Percentiles rank a stretch among this genome's conserved stretches.
phyloP scores from a whole-genome alignment of 2,113 vertebrate genomes.

The Chamaetylas fuelleborni region DNA sequence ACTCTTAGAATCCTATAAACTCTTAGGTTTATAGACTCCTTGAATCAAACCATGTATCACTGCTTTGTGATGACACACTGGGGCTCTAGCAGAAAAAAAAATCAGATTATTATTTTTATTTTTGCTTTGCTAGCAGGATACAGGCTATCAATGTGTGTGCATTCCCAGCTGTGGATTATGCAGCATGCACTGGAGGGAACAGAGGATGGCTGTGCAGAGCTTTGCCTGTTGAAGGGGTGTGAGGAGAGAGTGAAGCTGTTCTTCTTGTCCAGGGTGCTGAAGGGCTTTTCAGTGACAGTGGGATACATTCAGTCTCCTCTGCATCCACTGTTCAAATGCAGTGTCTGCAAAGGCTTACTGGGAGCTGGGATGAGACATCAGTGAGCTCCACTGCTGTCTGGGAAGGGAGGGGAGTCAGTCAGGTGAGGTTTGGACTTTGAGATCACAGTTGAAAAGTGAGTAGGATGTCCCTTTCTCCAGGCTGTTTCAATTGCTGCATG shows the following conservation, averaged over 20 bases:
- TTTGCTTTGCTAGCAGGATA: background rate
- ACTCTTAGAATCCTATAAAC: background rate
- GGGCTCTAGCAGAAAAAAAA: no score
- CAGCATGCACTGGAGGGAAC: background rate
- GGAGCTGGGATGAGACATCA: background rate
- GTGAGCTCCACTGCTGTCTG: background rate
- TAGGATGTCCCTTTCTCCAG: background rate
- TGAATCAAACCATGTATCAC: background rate
- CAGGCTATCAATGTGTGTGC: background rate
- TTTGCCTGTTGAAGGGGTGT: fast-evolving
- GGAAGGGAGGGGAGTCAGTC: background rate
- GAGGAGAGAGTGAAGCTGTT: background rate
- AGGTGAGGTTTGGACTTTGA: background rate
- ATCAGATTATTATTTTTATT: background rate
- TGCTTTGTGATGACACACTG: background rate
- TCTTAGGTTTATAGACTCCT: background rate
- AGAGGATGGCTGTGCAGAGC: background rate
- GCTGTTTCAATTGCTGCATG: background rate
- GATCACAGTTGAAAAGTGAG: background rate
- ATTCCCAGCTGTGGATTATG: background rate
- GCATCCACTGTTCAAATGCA: background rate
- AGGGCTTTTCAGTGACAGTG: fast-evolving
- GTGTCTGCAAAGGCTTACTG: background rate
- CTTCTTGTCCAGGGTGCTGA: constrained; percentile 67
- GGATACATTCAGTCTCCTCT: background rate